phyloP scores from a whole-genome alignment of 2,797 vertebrate genomes.

The Allobates femoralis region DNA sequence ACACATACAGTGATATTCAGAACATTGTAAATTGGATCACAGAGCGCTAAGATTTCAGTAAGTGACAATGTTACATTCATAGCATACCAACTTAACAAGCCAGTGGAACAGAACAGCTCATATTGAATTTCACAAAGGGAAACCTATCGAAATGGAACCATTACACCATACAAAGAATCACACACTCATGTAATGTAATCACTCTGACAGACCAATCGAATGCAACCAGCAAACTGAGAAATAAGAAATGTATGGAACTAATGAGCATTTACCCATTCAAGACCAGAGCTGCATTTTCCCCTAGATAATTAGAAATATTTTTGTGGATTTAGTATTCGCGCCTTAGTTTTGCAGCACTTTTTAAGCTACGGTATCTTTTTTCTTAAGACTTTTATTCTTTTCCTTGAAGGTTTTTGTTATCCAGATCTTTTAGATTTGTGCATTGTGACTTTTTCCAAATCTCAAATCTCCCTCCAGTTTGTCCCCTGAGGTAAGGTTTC shows the following conservation, averaged over 20 bases:
- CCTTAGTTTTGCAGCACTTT: too few species aligned
- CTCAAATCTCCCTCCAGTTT: too few species aligned
- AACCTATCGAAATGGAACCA: background rate
- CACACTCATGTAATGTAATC: background rate
- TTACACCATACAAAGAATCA: background rate
- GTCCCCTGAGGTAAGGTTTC: too few species aligned
- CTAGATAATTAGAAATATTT: too few species aligned
- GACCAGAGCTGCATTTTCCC: too few species aligned
- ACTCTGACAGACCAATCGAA: background rate
- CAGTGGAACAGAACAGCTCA: background rate
- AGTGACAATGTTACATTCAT: background rate
- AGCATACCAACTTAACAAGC: background rate
- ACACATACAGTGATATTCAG: background rate
- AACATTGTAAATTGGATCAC: constrained; percentile 6
- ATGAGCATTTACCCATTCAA: background rate
- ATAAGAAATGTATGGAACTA: background rate
- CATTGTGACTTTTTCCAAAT: too few species aligned
- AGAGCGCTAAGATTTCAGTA: constrained; percentile 14
- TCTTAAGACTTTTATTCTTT: too few species aligned
- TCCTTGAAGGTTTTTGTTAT: too few species aligned
- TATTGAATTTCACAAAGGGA: constrained; percentile 9
- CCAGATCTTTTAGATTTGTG: too few species aligned
- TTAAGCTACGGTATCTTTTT: too few species aligned
- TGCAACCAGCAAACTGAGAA: background rate
- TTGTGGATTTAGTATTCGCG: too few species aligned